phyloP scores from a whole-genome alignment of 2,797 vertebrate genomes.

The Tapera naevia region DNA sequence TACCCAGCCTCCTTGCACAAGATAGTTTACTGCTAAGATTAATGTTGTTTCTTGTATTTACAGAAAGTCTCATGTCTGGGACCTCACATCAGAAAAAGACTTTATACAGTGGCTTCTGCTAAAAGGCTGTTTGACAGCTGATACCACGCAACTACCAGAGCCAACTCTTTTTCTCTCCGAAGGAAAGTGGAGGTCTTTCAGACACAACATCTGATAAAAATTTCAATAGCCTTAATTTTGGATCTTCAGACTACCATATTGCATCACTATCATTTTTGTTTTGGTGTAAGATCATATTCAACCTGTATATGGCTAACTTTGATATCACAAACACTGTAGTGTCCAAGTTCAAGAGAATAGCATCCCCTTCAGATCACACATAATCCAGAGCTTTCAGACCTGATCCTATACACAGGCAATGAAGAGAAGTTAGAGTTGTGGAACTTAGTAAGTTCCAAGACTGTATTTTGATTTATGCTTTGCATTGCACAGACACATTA shows the following conservation, averaged over 20 bases:
- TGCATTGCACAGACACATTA: not conserved
- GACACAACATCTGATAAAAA: not conserved
- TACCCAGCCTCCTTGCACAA: not conserved
- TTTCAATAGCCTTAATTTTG: not conserved
- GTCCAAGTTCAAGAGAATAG: not conserved
- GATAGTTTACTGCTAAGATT: not conserved
- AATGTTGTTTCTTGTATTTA: not conserved
- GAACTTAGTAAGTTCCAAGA: not conserved
- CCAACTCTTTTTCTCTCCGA: not conserved
- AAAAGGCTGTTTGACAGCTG: slow-evolving; percentile 13
- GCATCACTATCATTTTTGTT: not conserved
- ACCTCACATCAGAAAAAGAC: not conserved
- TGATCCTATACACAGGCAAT: not conserved
- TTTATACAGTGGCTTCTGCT: not conserved
- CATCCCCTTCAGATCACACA: not conserved
- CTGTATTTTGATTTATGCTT: not conserved
- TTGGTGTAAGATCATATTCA: not conserved
- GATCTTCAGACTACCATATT: not conserved
- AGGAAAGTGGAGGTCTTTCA: slow-evolving; percentile 4
- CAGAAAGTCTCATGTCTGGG: not conserved
- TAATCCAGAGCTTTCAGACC: not conserved
- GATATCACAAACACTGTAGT: not conserved
- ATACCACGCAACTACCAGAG: not conserved
- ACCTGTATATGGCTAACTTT: not conserved
- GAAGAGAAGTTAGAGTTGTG: not conserved